These are phyloP conservation scores for Spinus pinus DNA, from an alignment of 2,797 vertebrate species.

Conservation along the genomic window DNA sequence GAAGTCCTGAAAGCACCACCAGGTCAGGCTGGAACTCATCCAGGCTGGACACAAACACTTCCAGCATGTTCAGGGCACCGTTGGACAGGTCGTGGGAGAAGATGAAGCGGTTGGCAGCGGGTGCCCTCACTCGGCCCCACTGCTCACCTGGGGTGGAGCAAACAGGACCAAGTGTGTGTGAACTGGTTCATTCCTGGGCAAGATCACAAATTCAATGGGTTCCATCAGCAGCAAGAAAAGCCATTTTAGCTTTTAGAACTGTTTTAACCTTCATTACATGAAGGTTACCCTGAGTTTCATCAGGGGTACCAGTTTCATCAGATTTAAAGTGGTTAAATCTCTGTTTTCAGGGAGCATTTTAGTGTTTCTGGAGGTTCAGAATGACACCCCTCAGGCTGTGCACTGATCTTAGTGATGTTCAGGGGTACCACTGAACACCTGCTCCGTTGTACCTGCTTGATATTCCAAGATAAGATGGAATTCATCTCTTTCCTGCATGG, in stretches of 20 bases:
- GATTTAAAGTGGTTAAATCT: background rate
- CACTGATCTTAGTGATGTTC: background rate
- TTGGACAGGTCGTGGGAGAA: constrained; percentile 97
- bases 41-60: constrained; percentile 91
- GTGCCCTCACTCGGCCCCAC: constrained; percentile 86
- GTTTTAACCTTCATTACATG: background rate
- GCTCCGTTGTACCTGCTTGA: constrained; percentile 82
- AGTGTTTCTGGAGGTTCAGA: background rate
- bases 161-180: background rate
- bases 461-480: constrained; percentile 98
- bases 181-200: background rate
- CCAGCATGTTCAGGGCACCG: constrained; percentile 89
- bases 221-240: background rate
- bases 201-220: background rate
- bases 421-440: background rate
- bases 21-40: constrained; percentile 94
- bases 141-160: constrained; percentile 80
- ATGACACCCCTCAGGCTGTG: background rate
- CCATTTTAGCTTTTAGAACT: background rate
- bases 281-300: background rate
- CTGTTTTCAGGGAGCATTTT: background rate
- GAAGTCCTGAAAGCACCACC: constrained; percentile 93
- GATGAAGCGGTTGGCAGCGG: constrained; percentile 96
- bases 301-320: background rate
- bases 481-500: constrained; percentile 92